Conservation (phyloP, 2,113 vertebrate species). For the Rhinolophus sinicus region DNA sequence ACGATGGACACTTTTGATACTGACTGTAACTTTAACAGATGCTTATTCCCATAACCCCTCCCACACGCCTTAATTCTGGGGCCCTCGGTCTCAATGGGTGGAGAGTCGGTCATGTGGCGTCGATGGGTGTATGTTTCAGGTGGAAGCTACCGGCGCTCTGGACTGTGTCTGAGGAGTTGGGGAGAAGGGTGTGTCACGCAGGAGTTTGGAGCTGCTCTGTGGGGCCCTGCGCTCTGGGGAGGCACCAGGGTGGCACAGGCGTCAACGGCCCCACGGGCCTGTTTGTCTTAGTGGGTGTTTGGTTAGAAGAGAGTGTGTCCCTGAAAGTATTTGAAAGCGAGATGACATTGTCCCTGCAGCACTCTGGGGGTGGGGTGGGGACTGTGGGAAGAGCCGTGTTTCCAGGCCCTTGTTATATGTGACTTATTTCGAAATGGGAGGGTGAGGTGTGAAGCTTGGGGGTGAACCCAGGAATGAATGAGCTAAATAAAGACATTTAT, state of each 20-base stretch:
- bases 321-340: background rate
- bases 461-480: background rate
- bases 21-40: slow-evolving; percentile 2
- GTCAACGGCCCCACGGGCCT: background rate
- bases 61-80: slow-evolving; percentile 25
- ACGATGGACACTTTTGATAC: background rate
- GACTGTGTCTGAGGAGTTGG: background rate
- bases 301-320: background rate
- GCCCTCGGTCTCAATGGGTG: background rate
- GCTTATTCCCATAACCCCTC: background rate
- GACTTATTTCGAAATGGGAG: background rate
- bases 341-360: rapidly evolving
- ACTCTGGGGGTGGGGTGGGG: background rate
- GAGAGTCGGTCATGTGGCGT: background rate
- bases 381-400: no score
- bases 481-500: slow-evolving; percentile 10
- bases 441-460: background rate
- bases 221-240: background rate
- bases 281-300: background rate
- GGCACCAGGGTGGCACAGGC: rapidly evolving
- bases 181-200: background rate
- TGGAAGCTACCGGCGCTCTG: background rate
- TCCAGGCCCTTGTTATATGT: background rate
- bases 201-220: no score
- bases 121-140: background rate